Evolutionary conservation across 37 sponge, comb jelly and placozoan species (phyloP).

Genomic region (Trichoplax adhaerens): DNA sequence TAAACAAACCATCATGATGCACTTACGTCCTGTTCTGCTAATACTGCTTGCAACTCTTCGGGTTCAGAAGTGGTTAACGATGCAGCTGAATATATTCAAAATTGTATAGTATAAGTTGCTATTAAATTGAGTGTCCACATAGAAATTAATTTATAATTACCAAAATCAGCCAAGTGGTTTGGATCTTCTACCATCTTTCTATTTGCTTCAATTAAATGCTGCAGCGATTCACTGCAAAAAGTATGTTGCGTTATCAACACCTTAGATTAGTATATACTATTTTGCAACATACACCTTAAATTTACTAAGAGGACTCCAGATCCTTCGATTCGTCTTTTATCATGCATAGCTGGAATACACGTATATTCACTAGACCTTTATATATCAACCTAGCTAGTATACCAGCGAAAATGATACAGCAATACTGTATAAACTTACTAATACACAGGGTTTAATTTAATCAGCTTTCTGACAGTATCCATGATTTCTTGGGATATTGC

Average conservation of each 20-base stretch:
- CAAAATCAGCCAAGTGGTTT: constrained; percentile 80
- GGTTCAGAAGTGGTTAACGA: constrained; percentile 74
- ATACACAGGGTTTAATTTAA: constrained; percentile 72
- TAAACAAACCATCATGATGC: neutral
- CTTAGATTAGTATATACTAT: neutral
- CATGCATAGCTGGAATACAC: too few species aligned
- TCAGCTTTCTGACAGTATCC: constrained; percentile 83
- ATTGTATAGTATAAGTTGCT: too few species aligned
- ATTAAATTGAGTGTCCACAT: too few species aligned
- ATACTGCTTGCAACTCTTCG: constrained; percentile 48
- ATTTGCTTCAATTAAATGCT: constrained; percentile 62
- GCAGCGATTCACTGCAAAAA: constrained; percentile 42
- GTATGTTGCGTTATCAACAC: neutral
- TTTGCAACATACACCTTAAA: neutral
- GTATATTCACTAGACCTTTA: too few species aligned
- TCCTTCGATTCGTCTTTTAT: too few species aligned
- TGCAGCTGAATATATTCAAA: constrained; percentile 23
- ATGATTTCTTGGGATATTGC: constrained; percentile 83
- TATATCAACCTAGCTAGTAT: too few species aligned
- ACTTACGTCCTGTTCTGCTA: constrained; percentile 54
- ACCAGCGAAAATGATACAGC: neutral
- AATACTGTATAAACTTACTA: constrained; percentile 16
- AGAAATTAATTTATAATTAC: constrained; percentile 6
- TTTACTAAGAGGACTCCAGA: too few species aligned
- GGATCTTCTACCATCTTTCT: constrained; percentile 79